Conservation (phyloP, 1,140 invertebrate genomes). For the Helicoverpa armigera region DNA sequence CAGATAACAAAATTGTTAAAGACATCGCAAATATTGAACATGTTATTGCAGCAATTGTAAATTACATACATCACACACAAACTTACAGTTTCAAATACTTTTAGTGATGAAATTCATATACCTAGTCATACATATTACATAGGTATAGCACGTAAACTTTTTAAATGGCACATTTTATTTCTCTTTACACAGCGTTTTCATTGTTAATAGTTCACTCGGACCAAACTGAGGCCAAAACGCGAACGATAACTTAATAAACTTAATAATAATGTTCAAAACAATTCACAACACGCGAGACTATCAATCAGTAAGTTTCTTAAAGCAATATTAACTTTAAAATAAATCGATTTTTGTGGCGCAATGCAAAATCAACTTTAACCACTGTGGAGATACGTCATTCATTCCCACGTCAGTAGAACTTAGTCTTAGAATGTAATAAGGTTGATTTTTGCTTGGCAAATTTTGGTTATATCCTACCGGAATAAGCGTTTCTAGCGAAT, state of each 20-base stretch:
- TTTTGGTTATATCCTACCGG: constrained; percentile 55
- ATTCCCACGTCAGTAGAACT: not conserved
- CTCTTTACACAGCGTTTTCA: not conserved
- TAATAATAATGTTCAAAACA: constrained; percentile 21
- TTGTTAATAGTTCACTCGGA: not conserved
- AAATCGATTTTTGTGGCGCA: constrained; percentile 9
- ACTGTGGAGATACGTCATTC: not conserved
- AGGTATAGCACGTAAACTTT: not conserved
- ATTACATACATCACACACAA: not conserved
- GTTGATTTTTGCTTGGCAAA: constrained; percentile 50
- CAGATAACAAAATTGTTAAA: no score
- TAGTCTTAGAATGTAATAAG: constrained; percentile 41
- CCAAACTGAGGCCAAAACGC: constrained; percentile 5
- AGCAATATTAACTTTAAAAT: constrained; percentile 2
- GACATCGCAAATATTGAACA: no score
- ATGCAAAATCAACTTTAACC: constrained; percentile 18
- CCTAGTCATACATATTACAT: no score
- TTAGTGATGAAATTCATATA: constrained; percentile 16
- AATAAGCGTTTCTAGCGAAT: constrained; percentile 73
- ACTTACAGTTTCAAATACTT: not conserved
- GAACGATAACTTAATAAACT: constrained; percentile 1
- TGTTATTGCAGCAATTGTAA: constrained; percentile 2
- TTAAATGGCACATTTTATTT: not conserved
- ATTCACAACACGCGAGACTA: constrained; percentile 37
- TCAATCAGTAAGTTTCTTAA: constrained; percentile 30